A percentile compares a stretch with the other conserved stretches of the same genome.
These are phyloP conservation scores for Melinaea menophilus DNA, from an alignment of 2,888 invertebrate genomes.

Conservation along the genomic window DNA sequence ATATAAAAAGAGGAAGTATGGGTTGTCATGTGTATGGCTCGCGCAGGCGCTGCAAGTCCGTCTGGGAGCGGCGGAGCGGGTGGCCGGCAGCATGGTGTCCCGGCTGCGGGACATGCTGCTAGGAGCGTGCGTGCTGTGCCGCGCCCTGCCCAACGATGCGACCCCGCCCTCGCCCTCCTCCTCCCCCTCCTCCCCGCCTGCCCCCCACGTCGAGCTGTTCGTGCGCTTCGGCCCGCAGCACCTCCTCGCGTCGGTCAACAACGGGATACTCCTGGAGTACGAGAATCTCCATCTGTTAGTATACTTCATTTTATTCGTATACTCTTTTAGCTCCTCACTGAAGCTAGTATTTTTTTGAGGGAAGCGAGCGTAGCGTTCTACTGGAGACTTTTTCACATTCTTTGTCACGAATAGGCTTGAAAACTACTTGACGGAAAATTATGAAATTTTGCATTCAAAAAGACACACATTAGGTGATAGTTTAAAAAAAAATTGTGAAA, in stretches of 20 bases:
- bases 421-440: no score
- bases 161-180: conserved; percentile 39
- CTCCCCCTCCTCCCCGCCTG: conserved; percentile 44
- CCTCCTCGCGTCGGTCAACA: conserved; percentile 83
- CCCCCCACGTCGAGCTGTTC: conserved; percentile 82
- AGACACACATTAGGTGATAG: no score
- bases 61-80: conserved; percentile 77
- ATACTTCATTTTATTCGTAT: not conserved
- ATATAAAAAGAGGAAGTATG: no score
- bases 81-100: conserved; percentile 68
- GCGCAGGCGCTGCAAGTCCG: conserved; percentile 75
- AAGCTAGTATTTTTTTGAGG: not conserved
- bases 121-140: conserved; percentile 65
- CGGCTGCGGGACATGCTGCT: conserved; percentile 80
- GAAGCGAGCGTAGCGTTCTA: no score
- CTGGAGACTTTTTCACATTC: no score
- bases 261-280: conserved; percentile 80
- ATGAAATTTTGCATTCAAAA: no score
- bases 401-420: no score
- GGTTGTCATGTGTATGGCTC: no score
- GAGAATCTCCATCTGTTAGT: conserved; percentile 71
- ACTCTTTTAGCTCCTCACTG: not conserved
- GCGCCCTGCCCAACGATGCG: conserved; percentile 48
- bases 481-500: no score
- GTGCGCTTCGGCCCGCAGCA: conserved; percentile 81